Evolutionary conservation across 2,113 vertebrate genomes (phyloP).

Genomic region (Cebidichthys violaceus): DNA sequence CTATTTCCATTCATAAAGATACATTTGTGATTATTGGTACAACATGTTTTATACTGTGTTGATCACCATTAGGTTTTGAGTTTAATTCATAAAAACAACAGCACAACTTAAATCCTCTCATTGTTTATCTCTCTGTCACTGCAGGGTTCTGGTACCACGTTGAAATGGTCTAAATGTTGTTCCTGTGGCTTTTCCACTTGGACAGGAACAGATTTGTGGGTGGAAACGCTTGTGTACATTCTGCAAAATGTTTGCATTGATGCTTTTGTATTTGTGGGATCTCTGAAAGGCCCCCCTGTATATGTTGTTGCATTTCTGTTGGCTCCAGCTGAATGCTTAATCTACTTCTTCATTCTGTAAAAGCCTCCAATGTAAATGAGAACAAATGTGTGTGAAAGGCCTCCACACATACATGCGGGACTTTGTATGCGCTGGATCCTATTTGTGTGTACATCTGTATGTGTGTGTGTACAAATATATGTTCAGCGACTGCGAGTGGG

Average conservation of each 20-base stretch:
- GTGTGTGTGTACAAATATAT: conserved; percentile 18
- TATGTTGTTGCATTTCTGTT: conserved; percentile 2
- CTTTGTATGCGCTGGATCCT: conserved; percentile 29
- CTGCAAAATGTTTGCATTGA: conserved; percentile 9
- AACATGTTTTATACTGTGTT: neutral
- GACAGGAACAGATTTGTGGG: neutral
- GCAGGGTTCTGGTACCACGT: neutral
- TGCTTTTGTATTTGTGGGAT: neutral
- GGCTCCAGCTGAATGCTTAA: conserved; percentile 1
- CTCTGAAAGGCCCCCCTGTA: neutral
- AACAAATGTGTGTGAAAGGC: conserved; percentile 52
- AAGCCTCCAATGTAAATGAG: conserved; percentile 42
- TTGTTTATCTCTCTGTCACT: neutral
- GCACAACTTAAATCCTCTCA: neutral
- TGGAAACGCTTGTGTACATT: conserved; percentile 10
- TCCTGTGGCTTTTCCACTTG: neutral
- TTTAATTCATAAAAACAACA: neutral
- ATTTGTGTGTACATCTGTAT: conserved; percentile 53
- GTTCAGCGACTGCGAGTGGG: conserved; percentile 45
- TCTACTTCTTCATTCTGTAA: conserved; percentile 10
- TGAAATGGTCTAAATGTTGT: neutral
- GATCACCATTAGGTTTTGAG: neutral
- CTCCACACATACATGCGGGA: conserved; percentile 45
- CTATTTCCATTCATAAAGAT: neutral
- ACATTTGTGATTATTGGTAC: neutral